Evolutionary conservation across 1,140 invertebrate genomes (phyloP), one percentile per base, ranked within the genome.

Genomic region (Drosophila parvula): DNA sequence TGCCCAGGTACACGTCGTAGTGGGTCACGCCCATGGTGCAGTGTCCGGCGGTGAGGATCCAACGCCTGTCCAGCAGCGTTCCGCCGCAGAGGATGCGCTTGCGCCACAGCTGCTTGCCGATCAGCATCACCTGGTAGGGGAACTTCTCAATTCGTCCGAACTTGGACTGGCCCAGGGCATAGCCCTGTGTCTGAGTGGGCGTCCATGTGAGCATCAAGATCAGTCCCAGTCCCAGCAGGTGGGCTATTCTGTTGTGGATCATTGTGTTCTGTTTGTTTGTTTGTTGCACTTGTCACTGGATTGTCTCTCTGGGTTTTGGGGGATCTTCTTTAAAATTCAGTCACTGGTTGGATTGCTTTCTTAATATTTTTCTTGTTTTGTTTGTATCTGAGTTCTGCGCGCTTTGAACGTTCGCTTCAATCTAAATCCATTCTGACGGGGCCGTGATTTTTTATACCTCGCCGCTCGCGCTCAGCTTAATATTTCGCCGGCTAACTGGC

Each of bases 1-100:
- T 91, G 34, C 91, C 91, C 80, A 92, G 12, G 22, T 92, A 91
- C 1, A 92, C 77, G 53, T 92, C 91, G 41, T 76, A 92, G 12
- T 91, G 89, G 22, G 89, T 91, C 32, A 92, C 91, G 0, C 91
- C 91, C 81, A 96, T 96, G 22, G 96, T 94, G 81, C 96, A 97
- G 84, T 97, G 96, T 48, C 96, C 96, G 12, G 96, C 96, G 12
- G 96, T 96, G 28, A 97, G 91, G 30, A 97, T 93, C 91, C 96
- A 95, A 5, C 94, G 93, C 2, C 93, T 85, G 74, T 96, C 95
- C 62, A 97, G 94, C 12, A 97, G 90, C 0, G 96, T 96, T 57
- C 96, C 96, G 40, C 96, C 96, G 77, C 96, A 97, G 1, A 97
- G 81, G 9, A 91, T 90, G 22, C 91, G 89, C 28, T 90, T 91